These are phyloP conservation scores for Drosophila atripex DNA, from an alignment of 2,888 invertebrate species.

Conservation along the genomic window DNA sequence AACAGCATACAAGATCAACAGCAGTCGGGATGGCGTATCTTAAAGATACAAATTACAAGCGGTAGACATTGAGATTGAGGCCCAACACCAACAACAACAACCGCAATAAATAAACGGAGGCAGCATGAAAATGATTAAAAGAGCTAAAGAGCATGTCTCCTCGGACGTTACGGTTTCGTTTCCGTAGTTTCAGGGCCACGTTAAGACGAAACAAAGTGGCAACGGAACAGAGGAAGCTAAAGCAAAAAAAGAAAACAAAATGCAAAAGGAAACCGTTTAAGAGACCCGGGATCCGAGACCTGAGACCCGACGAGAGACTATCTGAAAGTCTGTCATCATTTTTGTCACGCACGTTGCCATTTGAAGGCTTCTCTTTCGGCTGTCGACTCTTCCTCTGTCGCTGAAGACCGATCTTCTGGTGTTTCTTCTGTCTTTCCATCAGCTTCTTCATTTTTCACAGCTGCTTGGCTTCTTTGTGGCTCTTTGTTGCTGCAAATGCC, in stretches of 20 bases:
- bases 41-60: slow-evolving; percentile 77
- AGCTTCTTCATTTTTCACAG: slow-evolving; percentile 36
- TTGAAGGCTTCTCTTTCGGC: slow-evolving; percentile 58
- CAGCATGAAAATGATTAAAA: slow-evolving; percentile 78
- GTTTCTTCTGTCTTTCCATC: slow-evolving; percentile 17
- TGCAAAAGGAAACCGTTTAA: background rate
- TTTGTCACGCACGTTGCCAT: slow-evolving; percentile 73
- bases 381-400: slow-evolving; percentile 23
- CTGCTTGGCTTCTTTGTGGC: slow-evolving; percentile 32
- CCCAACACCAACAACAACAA: slow-evolving; percentile 55
- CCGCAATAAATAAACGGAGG: slow-evolving; percentile 59
- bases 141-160: slow-evolving; percentile 75
- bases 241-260: slow-evolving; percentile 7
- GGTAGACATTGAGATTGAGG: slow-evolving; percentile 77
- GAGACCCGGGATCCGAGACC: too few relatives aligned
- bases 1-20: slow-evolving; percentile 17
- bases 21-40: slow-evolving; percentile 58
- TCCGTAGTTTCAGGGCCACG: slow-evolving; percentile 68
- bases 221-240: slow-evolving; percentile 27
- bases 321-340: slow-evolving; percentile 66
- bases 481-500: slow-evolving; percentile 26
- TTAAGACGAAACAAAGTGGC: slow-evolving; percentile 24
- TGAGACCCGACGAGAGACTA: background rate
- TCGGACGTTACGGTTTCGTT: slow-evolving; percentile 34
- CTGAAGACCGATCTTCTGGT: slow-evolving; percentile 27